These are phyloP conservation scores for Hystrix cristata DNA, from an alignment of 2,113 vertebrate species.

Conservation along the genomic window DNA sequence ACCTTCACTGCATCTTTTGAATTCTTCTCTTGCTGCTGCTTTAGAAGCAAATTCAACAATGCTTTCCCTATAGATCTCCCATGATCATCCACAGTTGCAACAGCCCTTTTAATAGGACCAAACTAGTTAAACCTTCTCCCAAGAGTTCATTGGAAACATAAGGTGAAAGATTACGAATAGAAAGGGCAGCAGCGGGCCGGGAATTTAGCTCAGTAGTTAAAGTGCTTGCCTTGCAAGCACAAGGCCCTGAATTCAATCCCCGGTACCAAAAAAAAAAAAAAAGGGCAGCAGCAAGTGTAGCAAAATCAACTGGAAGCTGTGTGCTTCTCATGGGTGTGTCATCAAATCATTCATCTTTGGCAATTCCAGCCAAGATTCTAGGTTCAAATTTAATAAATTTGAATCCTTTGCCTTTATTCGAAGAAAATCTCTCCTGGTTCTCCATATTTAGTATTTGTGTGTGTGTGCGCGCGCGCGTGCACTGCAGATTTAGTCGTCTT, in stretches of 20 bases:
- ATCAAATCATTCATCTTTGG: conserved; percentile 88
- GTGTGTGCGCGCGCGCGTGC: too few species aligned
- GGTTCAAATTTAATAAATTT: not conserved
- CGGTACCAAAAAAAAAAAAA: conserved; percentile 74
- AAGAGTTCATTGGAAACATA: conserved; percentile 97
- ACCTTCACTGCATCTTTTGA: conserved; percentile 96
- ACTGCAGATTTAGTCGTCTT: not conserved
- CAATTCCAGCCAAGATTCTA: not conserved
- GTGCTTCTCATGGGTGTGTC: conserved; percentile 95
- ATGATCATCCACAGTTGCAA: conserved; percentile 95
- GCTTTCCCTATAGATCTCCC: conserved; percentile 93
- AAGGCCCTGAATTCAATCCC: too few species aligned
- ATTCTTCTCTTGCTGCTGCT: conserved; percentile 95
- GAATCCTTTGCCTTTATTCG: conserved; percentile 91
- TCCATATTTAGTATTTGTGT: not conserved
- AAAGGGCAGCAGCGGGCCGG: conserved; percentile 92
- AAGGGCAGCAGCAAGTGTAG: conserved; percentile 95
- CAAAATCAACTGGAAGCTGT: conserved; percentile 95
- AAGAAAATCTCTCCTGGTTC: conserved; percentile 94
- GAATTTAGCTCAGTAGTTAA: too few species aligned
- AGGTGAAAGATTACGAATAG: conserved; percentile 95
- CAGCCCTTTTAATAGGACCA: conserved; percentile 95
- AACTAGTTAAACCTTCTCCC: conserved; percentile 98
- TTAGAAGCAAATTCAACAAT: conserved; percentile 98
- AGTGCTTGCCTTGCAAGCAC: too few species aligned